Evolutionary conservation across 2,797 vertebrate species (phyloP).

Genomic region (Chaetophractus vellerosus): DNA sequence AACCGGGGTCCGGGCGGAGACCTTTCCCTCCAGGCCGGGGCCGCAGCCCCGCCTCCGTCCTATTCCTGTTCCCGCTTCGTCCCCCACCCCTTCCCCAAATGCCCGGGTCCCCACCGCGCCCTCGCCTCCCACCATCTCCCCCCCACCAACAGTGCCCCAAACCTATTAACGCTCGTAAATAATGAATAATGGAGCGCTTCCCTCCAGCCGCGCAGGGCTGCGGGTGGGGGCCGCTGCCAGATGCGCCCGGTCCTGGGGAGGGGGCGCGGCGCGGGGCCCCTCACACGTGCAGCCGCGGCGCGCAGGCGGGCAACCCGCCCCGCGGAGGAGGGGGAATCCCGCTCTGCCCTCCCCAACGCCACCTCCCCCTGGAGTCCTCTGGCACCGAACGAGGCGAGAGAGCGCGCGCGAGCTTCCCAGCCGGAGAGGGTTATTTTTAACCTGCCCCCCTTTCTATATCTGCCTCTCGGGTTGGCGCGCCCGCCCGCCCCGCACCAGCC

Average conservation of each 20-base stretch:
- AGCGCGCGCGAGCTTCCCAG: slow-evolving; percentile 84
- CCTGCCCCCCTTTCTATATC: slow-evolving; percentile 83
- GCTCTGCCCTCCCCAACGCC: slow-evolving; percentile 84
- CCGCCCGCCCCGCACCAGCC: slow-evolving; percentile 75
- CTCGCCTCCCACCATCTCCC: neutral
- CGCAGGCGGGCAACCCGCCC: slow-evolving; percentile 80
- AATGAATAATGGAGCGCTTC: slow-evolving; percentile 78
- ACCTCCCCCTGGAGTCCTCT: slow-evolving; percentile 86
- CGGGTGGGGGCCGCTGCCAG: slow-evolving; percentile 69
- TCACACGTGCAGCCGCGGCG: slow-evolving; percentile 77
- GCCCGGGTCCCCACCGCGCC: slow-evolving; percentile 51
- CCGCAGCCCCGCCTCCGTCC: slow-evolving; percentile 71
- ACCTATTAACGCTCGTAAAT: slow-evolving; percentile 85
- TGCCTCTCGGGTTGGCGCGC: slow-evolving; percentile 77
- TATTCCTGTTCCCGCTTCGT: slow-evolving; percentile 35
- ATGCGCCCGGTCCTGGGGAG: slow-evolving; percentile 58
- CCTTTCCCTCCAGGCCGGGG: neutral
- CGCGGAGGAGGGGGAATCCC: slow-evolving; percentile 84
- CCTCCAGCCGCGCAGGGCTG: slow-evolving; percentile 64
- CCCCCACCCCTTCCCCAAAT: neutral
- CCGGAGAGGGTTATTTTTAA: slow-evolving; percentile 85
- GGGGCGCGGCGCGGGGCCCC: slow-evolving; percentile 69
- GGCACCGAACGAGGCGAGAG: slow-evolving; percentile 84
- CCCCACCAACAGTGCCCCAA: slow-evolving; percentile 30
- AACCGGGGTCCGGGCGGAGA: slow-evolving; percentile 53